Evolutionary conservation across 2,113 vertebrate genomes (phyloP).

Genomic region (Cheirogaleus medius): DNA sequence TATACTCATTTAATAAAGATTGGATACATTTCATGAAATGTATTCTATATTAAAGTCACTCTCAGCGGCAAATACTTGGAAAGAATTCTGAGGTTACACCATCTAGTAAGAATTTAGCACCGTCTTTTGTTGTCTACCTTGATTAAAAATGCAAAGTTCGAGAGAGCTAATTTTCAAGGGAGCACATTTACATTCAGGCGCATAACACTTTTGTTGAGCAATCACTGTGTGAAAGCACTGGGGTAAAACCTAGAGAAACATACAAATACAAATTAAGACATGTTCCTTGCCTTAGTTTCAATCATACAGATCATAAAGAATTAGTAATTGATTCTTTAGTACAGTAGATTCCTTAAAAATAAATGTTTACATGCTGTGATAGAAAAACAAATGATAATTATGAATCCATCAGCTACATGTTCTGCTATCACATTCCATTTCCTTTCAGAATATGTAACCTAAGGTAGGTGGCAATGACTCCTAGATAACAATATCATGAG

Average conservation of each 20-base stretch:
- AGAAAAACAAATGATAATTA: not conserved
- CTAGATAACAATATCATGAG: not conserved
- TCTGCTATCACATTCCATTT: not conserved
- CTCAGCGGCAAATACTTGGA: not conserved
- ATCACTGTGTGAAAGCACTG: not conserved
- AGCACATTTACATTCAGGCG: not conserved
- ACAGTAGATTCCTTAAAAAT: not conserved
- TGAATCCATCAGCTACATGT: not conserved
- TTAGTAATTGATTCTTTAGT: not conserved
- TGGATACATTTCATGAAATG: not conserved
- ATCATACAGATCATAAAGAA: not conserved
- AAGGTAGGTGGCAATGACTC: not conserved
- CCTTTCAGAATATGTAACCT: not conserved
- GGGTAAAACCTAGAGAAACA: not conserved
- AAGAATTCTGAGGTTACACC: not conserved
- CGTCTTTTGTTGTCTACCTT: not conserved
- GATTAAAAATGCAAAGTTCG: not conserved
- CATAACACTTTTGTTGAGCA: not conserved
- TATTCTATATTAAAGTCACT: not conserved
- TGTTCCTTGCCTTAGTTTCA: not conserved
- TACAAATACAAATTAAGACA: not conserved
- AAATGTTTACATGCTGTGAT: not conserved
- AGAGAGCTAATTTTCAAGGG: not conserved
- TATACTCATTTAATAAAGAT: not conserved
- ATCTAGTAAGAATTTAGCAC: not conserved